These are phyloP conservation scores for Nemotelus pantherinus DNA, from an alignment of 2,888 invertebrate genomes.

Conservation along the genomic window DNA sequence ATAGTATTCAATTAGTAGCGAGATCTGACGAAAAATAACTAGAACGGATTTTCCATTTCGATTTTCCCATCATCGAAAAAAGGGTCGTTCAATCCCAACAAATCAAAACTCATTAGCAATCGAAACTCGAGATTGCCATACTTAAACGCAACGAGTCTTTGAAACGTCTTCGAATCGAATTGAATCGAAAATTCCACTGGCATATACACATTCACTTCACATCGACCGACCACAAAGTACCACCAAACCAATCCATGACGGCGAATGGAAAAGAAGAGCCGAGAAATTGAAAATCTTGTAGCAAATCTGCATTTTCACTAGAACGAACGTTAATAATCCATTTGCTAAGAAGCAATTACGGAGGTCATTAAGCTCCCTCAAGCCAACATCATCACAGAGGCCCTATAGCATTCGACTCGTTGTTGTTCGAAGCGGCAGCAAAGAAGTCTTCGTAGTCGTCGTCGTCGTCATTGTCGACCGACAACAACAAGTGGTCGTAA, in stretches of 20 bases:
- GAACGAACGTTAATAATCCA: slow-evolving; percentile 36
- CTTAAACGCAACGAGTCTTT: neutral
- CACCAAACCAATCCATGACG: neutral
- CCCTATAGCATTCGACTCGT: too few relatives aligned
- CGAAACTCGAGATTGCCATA: neutral
- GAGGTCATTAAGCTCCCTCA: slow-evolving; percentile 43
- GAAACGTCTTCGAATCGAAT: neutral
- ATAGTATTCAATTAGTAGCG: too few relatives aligned
- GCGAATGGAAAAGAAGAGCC: neutral
- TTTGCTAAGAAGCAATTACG: slow-evolving; percentile 41
- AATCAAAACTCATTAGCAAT: slow-evolving; percentile 2
- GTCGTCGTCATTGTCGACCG: neutral
- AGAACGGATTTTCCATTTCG: too few relatives aligned
- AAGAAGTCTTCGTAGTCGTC: too few relatives aligned
- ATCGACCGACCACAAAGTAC: neutral
- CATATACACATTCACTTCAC: neutral
- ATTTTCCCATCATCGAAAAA: too few relatives aligned
- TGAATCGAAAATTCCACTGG: neutral
- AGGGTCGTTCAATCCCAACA: neutral
- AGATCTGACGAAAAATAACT: too few relatives aligned
- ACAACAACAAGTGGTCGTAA: neutral
- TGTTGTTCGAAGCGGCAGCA: too few relatives aligned
- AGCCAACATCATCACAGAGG: neutral
- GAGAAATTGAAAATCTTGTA: slow-evolving; percentile 19
- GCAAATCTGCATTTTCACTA: slow-evolving; percentile 36